Conservation (phyloP, 2,797 vertebrate species). For the Poecilia velifera region DNA sequence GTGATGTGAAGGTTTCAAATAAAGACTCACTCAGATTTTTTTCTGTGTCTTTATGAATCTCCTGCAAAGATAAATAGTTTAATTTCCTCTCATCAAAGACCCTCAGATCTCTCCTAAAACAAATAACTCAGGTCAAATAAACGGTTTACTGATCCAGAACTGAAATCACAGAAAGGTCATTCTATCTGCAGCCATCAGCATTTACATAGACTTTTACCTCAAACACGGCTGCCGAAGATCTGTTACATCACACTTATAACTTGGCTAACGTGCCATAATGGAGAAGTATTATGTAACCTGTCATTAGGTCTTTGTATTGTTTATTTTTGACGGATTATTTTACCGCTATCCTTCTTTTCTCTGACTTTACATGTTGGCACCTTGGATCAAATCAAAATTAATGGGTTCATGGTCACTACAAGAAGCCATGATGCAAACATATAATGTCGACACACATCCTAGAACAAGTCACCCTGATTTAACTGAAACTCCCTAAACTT, state of each 20-base stretch:
- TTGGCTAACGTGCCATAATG: neutral
- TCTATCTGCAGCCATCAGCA: neutral
- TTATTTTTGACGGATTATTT: neutral
- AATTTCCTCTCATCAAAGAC: neutral
- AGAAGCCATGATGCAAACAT: neutral
- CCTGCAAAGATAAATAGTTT: neutral
- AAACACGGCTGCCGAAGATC: neutral
- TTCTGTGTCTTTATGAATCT: neutral
- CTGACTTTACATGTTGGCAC: neutral
- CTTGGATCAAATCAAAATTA: neutral
- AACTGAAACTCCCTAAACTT: neutral
- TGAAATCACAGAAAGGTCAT: neutral
- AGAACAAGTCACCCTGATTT: neutral
- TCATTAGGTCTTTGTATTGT: neutral
- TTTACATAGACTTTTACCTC: neutral
- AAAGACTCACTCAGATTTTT: neutral
- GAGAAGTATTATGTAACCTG: neutral
- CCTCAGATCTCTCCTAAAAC: neutral
- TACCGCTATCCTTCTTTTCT: neutral
- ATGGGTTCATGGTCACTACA: neutral
- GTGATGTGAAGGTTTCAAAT: neutral
- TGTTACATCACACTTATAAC: slow-evolving; percentile 3
- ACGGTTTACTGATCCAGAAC: neutral
- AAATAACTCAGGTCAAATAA: neutral
- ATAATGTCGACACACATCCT: neutral